These are phyloP conservation scores for Sus scrofa DNA, from an alignment of 2,113 vertebrate species.

Conservation along the genomic window T2T-Sscrofa CM000823.6:66903501-66904000, in stretches of 20 bases:
- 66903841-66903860: no score
- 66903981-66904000: neutral
- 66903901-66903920: neutral
- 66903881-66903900: neutral
- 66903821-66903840: neutral
- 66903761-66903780: neutral
- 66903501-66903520: neutral
- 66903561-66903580: fast-evolving
- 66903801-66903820: neutral
- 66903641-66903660: neutral
- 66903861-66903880: neutral
- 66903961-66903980: neutral
- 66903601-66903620: neutral
- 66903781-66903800: no score
- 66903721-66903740: no score
- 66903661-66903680: no score
- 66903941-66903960: neutral
- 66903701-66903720: neutral
- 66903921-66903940: neutral
- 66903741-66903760: neutral
- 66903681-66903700: neutral
- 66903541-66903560: neutral
- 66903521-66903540: neutral
- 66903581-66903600: neutral
- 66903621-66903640: neutral